A percentile compares a stretch with the other conserved stretches of the same genome.
These are phyloP conservation scores for Potorous gilbertii DNA, from an alignment of 2,797 vertebrate genomes.

Conservation along the genomic window DNA sequence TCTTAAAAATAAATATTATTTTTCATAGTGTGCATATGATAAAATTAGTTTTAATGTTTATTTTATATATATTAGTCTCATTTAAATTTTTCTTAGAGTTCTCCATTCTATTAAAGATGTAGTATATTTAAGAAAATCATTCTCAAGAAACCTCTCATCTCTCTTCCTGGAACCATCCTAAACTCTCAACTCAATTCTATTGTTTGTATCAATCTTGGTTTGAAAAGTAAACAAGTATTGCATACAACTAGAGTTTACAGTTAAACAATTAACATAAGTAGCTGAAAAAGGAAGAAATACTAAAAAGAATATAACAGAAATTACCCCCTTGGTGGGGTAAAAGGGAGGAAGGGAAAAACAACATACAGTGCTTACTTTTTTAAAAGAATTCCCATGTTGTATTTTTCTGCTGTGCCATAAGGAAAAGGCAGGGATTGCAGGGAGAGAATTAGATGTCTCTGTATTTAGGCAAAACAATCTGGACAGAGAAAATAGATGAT, in stretches of 20 bases:
- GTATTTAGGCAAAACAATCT: not conserved
- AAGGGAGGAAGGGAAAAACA: not conserved
- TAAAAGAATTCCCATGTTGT: not conserved
- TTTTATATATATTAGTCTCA: not conserved
- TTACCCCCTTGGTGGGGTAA: not conserved
- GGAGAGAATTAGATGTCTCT: not conserved
- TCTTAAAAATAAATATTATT: not conserved
- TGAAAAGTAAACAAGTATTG: not conserved
- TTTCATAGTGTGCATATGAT: not conserved
- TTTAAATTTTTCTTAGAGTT: not conserved
- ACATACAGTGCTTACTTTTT: not conserved
- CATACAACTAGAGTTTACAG: not conserved
- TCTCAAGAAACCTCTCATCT: not conserved
- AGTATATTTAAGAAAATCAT: too few relatives aligned
- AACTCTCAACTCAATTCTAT: not conserved
- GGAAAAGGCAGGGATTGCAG: not conserved
- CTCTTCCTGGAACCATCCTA: not conserved
- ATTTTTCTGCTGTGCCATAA: not conserved
- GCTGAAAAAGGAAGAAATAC: not conserved
- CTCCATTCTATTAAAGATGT: not conserved
- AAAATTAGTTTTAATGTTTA: not conserved
- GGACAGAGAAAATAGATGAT: not conserved
- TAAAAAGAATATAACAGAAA: not conserved
- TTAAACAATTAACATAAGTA: not conserved
- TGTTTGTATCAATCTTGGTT: not conserved